A percentile compares a stretch with the other conserved stretches of the same genome.
These are phyloP conservation scores for Halcyon senegalensis DNA, from an alignment of 2,113 vertebrate species.

Conservation along the genomic window DNA sequence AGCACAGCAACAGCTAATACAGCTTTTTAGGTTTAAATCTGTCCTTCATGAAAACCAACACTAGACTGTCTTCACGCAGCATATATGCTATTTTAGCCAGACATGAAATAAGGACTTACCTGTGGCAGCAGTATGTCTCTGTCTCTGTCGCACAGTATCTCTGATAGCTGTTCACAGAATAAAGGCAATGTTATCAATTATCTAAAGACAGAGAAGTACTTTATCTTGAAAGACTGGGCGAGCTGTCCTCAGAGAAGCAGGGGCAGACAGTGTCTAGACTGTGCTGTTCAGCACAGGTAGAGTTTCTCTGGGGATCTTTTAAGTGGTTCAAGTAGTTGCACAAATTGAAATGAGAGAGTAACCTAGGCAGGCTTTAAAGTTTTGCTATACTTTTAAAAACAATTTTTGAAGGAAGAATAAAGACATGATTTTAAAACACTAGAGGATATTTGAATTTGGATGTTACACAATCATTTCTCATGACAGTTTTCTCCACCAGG, in stretches of 20 bases:
- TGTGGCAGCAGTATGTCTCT: not conserved
- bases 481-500: not conserved
- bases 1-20: not conserved
- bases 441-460: not conserved
- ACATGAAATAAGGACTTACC: not conserved
- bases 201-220: not conserved
- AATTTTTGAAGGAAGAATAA: not conserved
- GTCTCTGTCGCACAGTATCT: not conserved
- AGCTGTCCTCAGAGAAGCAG: not conserved
- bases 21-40: not conserved
- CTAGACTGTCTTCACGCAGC: not conserved
- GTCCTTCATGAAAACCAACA: not conserved
- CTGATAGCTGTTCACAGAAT: not conserved
- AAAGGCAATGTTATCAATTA: not conserved
- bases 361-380: not conserved
- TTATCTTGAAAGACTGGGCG: not conserved
- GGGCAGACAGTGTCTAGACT: not conserved
- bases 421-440: not conserved
- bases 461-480: rapidly evolving
- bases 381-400: not conserved
- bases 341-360: not conserved
- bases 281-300: not conserved
- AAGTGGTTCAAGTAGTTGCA: not conserved
- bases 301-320: not conserved
- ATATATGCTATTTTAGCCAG: not conserved